phyloP scores from a whole-genome alignment of 2,797 vertebrate genomes.

The Dromococcyx pavoninus region DNA sequence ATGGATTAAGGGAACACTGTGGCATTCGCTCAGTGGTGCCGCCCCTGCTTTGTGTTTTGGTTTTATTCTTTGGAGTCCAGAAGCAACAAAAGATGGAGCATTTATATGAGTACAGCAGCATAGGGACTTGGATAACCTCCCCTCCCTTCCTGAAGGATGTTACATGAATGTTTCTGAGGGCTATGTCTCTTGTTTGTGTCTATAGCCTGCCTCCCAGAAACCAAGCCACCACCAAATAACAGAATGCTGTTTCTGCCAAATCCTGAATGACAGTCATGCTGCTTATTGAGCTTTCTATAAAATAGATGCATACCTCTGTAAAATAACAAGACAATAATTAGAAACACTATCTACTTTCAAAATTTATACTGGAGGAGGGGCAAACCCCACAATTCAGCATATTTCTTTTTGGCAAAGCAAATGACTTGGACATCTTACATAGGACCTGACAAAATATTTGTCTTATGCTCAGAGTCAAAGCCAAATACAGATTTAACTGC shows the following conservation, averaged over 20 bases:
- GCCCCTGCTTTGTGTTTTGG: slow-evolving; percentile 70
- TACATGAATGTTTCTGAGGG: slow-evolving; percentile 66
- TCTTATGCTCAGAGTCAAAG: background rate
- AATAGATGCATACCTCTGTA: slow-evolving; percentile 29
- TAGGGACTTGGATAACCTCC: slow-evolving; percentile 61
- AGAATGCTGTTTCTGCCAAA: slow-evolving; percentile 51
- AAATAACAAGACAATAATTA: slow-evolving; percentile 14
- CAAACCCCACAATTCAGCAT: background rate
- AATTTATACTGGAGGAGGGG: background rate
- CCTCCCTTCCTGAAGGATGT: slow-evolving; percentile 42
- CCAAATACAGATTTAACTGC: background rate
- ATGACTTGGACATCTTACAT: background rate
- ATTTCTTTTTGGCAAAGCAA: background rate
- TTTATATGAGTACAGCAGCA: slow-evolving; percentile 67
- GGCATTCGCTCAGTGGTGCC: slow-evolving; percentile 69
- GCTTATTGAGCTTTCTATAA: background rate
- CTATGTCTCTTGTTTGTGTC: slow-evolving; percentile 55
- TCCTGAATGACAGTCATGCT: slow-evolving; percentile 46
- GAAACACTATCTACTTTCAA: background rate
- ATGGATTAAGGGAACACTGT: slow-evolving; percentile 76
- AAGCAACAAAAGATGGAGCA: slow-evolving; percentile 72
- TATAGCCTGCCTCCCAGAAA: slow-evolving; percentile 55
- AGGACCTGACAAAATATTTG: background rate
- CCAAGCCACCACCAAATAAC: slow-evolving; percentile 35
- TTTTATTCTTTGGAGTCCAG: slow-evolving; percentile 71